Evolutionary conservation across 2,113 vertebrate genomes (phyloP), one percentile per base, ranked within the genome.

Genomic region (Notarius lentiginosus): DNA sequence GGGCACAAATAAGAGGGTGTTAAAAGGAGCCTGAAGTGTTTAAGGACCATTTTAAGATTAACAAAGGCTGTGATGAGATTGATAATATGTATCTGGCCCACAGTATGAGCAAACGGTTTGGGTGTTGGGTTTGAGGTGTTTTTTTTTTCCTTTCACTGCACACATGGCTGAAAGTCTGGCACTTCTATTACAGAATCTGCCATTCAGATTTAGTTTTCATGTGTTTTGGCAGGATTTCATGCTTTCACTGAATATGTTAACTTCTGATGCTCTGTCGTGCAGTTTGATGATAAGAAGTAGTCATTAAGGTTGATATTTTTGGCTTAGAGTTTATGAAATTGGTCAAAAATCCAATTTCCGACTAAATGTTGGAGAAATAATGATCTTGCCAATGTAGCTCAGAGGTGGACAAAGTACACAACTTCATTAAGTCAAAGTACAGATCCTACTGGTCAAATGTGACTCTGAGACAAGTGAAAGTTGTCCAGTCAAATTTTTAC

Each of bases 91-190:
- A n/a, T 47, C 80, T 66, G 81, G 22, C 61, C 61, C 61, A 51
- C 61, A 51, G 61, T 47, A n/a, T 8, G 68, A 51, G 47, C 63
- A 68, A 24, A 70, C 14, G 4, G 49, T 66, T 24, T 65, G 24
- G 65, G 7, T 41, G 41, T 41, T 41, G 41, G 41, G 41, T 41
- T 41, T 41, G 41, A 4, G 41, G 41, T 41, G 22, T 49, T 53
- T 82, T 49, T 17, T 49, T 55, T 24, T 47, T 82, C 65, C 4
- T 83, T 83, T 70, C 18, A 70, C 47, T 58, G 82, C 82, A 20
- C 82, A 84, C 82, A 84, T 73, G 66, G 15, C 53, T 24, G 66
- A 73, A 68, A 30, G n/a, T 30, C 63, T 66, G 17, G n/a, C 8
- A 1, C 10, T 73, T 17, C 11, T 41, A 60, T 84, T 58, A 47